These are phyloP conservation scores for Gymnoscopelus braueri DNA, from an alignment of 2,797 vertebrate genomes.

Conservation along the genomic window DNA sequence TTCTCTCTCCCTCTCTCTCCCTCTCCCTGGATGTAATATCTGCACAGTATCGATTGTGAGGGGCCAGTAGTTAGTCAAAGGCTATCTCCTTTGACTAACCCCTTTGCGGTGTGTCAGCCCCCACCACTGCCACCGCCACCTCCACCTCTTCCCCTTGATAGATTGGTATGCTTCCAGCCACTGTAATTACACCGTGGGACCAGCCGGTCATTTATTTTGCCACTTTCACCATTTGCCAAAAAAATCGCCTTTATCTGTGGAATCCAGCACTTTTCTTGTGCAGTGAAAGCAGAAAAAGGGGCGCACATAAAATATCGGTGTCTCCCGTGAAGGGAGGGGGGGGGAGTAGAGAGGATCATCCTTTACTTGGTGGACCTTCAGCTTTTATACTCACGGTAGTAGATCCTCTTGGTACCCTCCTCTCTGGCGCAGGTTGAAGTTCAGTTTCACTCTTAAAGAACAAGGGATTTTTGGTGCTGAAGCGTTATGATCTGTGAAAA, in stretches of 20 bases:
- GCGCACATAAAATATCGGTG: slow-evolving; percentile 86
- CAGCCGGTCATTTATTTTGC: slow-evolving; percentile 98
- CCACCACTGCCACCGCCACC: slow-evolving; percentile 51
- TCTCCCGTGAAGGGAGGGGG: slow-evolving; percentile 23
- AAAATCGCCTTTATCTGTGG: slow-evolving; percentile 95
- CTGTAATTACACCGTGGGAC: slow-evolving; percentile 97
- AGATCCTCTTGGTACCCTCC: slow-evolving; percentile 45
- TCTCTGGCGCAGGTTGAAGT: slow-evolving; percentile 43
- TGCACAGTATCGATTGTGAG: slow-evolving; percentile 92
- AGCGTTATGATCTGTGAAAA: neutral
- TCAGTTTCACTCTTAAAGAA: slow-evolving; percentile 24
- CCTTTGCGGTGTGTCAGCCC: slow-evolving; percentile 91
- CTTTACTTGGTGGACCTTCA: slow-evolving; percentile 51
- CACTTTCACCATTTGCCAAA: slow-evolving; percentile 97
- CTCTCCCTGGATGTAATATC: slow-evolving; percentile 91
- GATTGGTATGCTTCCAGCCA: slow-evolving; percentile 96
- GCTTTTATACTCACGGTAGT: slow-evolving; percentile 30
- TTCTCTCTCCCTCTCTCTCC: slow-evolving; percentile 45
- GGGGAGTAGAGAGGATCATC: slow-evolving; percentile 38
- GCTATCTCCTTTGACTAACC: slow-evolving; percentile 99
- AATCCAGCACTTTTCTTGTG: slow-evolving; percentile 90
- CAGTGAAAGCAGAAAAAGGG: slow-evolving; percentile 87
- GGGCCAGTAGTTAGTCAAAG: slow-evolving; percentile 98
- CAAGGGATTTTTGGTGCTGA: neutral
- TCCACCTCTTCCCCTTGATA: slow-evolving; percentile 81